A percentile compares a stretch with the other conserved stretches of the same genome.
These are phyloP conservation scores for Yoshiicerus persimilis DNA, from an alignment of 1,140 invertebrate species.

Conservation along the genomic window DNA sequence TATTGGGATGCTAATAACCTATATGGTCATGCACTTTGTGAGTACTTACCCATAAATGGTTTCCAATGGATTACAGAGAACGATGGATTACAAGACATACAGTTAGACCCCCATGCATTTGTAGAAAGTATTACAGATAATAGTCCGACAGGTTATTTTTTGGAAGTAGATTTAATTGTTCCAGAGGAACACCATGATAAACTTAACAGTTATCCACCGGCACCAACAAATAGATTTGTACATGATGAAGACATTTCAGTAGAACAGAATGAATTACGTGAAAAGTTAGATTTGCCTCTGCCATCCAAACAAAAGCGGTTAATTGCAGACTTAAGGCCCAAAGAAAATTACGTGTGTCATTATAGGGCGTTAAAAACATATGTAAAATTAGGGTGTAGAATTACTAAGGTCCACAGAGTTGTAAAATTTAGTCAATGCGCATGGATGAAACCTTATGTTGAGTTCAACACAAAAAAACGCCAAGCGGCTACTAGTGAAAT, in stretches of 20 bases:
- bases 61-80: not conserved
- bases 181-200: not conserved
- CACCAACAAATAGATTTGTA: not conserved
- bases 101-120: not conserved
- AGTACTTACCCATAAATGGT: not conserved
- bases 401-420: not conserved
- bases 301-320: not conserved
- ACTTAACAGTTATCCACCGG: not conserved
- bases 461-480: not conserved
- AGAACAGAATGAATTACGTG: not conserved
- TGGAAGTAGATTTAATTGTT: not conserved
- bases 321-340: not conserved
- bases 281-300: not conserved
- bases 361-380: constrained; percentile 28
- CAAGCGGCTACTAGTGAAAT: not conserved
- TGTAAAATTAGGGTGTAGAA: not conserved
- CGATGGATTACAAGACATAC: not conserved
- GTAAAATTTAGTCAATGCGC: not conserved
- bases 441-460: constrained; percentile 31
- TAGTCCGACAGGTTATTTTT: not conserved
- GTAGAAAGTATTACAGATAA: not conserved
- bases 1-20: not conserved
- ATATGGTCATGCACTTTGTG: not conserved
- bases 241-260: not conserved
- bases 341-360: constrained; percentile 31